Evolutionary conservation across 2,888 invertebrate species (phyloP).

Genomic region (Plagiodera versicolora): DNA sequence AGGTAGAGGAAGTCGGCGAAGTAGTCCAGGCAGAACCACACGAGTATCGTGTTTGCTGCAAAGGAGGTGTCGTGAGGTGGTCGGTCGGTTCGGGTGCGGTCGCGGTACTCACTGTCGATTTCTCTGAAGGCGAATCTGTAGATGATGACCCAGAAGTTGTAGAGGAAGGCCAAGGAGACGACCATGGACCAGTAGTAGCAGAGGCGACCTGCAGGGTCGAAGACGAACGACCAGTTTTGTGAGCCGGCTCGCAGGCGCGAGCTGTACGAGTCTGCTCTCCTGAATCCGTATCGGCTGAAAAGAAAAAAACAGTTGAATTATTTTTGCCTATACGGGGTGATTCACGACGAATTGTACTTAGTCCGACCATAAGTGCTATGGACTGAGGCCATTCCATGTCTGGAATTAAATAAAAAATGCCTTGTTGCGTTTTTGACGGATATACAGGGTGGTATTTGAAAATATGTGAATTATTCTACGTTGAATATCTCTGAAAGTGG

Average conservation of each 20-base stretch:
- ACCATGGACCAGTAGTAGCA: constrained; percentile 98
- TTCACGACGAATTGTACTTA: too few species aligned
- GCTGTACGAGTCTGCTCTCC: constrained; percentile 64
- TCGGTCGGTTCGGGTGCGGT: too few species aligned
- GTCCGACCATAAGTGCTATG: too few species aligned
- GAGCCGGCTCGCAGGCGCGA: constrained; percentile 67
- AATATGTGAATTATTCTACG: too few species aligned
- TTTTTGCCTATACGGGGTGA: too few species aligned
- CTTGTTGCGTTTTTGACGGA: too few species aligned
- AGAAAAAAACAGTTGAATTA: too few species aligned
- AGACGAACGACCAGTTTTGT: constrained; percentile 92
- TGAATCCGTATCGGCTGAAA: constrained; percentile 60
- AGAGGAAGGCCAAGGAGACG: constrained; percentile 92
- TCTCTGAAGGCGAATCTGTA: constrained; percentile 99
- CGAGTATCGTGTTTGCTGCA: constrained; percentile 79
- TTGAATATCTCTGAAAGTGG: too few species aligned
- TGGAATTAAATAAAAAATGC: too few species aligned
- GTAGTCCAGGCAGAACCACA: constrained; percentile 98
- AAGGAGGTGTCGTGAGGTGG: background rate
- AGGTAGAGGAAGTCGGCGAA: constrained; percentile 95
- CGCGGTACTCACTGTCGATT: constrained; percentile 81
- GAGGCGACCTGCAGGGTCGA: constrained; percentile 95
- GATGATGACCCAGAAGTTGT: constrained; percentile 98
- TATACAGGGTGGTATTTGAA: too few species aligned
- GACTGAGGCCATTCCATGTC: too few species aligned